A percentile compares a stretch with the other conserved stretches of the same genome.
Conservation (phyloP, 2,888 invertebrate genomes). For the Scaeva pyrastri region DNA sequence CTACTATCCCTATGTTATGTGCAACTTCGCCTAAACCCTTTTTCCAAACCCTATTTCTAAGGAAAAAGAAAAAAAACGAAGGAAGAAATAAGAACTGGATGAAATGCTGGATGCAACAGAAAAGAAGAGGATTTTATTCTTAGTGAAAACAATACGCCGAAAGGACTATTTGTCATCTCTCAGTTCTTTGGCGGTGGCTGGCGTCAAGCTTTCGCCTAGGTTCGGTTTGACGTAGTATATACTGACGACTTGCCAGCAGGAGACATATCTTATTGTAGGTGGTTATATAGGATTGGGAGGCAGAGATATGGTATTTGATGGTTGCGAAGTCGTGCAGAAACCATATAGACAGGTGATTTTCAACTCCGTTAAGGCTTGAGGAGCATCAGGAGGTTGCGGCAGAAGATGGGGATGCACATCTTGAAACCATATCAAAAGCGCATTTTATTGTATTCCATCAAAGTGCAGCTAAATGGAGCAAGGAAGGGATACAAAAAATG, state of each 20-base stretch:
- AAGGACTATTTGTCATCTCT: slow-evolving; percentile 67
- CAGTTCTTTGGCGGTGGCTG: neutral
- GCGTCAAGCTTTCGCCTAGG: neutral
- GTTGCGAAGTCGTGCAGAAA: slow-evolving; percentile 26
- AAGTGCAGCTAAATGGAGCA: slow-evolving; percentile 62
- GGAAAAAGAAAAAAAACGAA: neutral
- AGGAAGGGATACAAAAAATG: neutral
- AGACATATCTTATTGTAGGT: no score
- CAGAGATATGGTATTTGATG: neutral
- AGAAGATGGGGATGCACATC: slow-evolving; percentile 21
- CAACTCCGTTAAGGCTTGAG: neutral
- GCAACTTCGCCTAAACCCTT: neutral
- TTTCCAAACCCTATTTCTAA: no score
- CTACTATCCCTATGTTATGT: no score
- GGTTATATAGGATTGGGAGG: no score
- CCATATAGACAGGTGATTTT: slow-evolving; percentile 66
- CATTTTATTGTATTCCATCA: slow-evolving; percentile 64
- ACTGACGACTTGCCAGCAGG: neutral
- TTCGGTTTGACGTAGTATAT: neutral
- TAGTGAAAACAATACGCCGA: slow-evolving; percentile 63
- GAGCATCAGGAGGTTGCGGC: neutral
- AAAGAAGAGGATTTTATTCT: slow-evolving; percentile 45
- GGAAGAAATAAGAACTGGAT: neutral
- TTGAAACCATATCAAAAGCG: slow-evolving; percentile 59
- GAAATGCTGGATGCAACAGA: slow-evolving; percentile 16